phyloP scores from a whole-genome alignment of 2,797 vertebrate species.

The Chelon labrosus region DNA sequence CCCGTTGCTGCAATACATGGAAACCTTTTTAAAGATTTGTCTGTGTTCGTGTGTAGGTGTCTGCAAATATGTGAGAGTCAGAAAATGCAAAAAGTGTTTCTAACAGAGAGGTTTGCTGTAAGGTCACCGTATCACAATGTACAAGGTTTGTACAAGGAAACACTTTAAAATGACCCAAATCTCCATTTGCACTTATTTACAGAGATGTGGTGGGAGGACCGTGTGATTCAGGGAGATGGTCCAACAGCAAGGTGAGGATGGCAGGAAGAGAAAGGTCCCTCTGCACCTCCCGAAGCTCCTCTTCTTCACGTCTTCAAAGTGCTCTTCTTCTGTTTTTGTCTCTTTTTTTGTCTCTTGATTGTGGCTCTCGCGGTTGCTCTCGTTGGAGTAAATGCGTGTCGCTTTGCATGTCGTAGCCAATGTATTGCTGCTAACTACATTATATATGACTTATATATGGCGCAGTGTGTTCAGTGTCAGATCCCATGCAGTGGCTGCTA shows the following conservation, averaged over 20 bases:
- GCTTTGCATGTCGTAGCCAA: constrained; percentile 18
- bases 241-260: constrained; percentile 35
- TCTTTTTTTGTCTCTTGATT: constrained; percentile 63
- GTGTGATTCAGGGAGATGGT: constrained; percentile 34
- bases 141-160: constrained; percentile 70
- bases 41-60: constrained; percentile 16
- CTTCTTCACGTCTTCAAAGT: constrained; percentile 50
- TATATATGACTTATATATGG: constrained; percentile 2
- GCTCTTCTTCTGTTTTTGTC: constrained; percentile 37
- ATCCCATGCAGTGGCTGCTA: constrained; percentile 50
- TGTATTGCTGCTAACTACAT: constrained; percentile 65
- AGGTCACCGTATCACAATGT: constrained; percentile 60
- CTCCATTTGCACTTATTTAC: constrained; percentile 75
- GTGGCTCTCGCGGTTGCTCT: constrained; percentile 64
- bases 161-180: constrained; percentile 56
- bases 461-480: neutral
- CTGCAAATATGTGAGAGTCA: constrained; percentile 40
- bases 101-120: constrained; percentile 28
- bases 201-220: constrained; percentile 53
- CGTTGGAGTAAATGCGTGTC: constrained; percentile 28
- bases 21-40: constrained; percentile 45
- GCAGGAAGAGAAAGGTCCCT: constrained; percentile 11
- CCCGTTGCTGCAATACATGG: constrained; percentile 53
- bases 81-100: constrained; percentile 37
- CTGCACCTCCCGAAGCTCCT: constrained; percentile 13